Evolutionary conservation across 1,140 invertebrate species (phyloP).

Genomic region (Cyclina sinensis): DNA sequence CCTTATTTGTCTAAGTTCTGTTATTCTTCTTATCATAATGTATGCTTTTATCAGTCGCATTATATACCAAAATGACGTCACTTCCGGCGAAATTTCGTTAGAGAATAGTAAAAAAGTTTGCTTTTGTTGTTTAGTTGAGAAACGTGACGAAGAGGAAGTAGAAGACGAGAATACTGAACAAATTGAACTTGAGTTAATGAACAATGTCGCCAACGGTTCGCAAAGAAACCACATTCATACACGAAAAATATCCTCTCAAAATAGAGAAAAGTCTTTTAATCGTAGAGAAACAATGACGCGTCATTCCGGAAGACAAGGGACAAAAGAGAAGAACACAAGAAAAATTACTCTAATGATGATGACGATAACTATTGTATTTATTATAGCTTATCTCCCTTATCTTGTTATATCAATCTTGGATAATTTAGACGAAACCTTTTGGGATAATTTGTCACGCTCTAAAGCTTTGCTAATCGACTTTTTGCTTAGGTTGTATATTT

Average conservation of each 20-base stretch:
- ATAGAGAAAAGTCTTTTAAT: background rate
- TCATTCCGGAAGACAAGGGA: background rate
- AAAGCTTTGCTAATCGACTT: slow-evolving; percentile 51
- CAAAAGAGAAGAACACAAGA: slow-evolving; percentile 47
- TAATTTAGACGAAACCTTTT: slow-evolving; percentile 52
- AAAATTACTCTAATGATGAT: slow-evolving; percentile 72
- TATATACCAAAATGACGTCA: slow-evolving; percentile 28
- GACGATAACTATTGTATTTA: slow-evolving; percentile 72
- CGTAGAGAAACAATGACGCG: slow-evolving; percentile 5
- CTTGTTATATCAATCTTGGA: slow-evolving; percentile 69
- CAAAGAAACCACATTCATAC: too few relatives aligned
- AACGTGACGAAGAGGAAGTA: slow-evolving; percentile 3
- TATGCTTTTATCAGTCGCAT: slow-evolving; percentile 48
- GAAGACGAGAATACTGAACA: background rate
- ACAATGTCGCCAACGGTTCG: too few relatives aligned
- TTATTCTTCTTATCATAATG: slow-evolving; percentile 26
- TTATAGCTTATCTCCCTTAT: slow-evolving; percentile 72
- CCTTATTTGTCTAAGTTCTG: slow-evolving; percentile 15
- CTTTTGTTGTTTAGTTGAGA: background rate
- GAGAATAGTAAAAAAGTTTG: background rate
- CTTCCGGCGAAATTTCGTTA: background rate
- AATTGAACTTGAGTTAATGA: too few relatives aligned
- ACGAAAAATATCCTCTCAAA: too few relatives aligned
- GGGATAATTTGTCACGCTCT: background rate
- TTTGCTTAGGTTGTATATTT: slow-evolving; percentile 71